Evolutionary conservation across 2,888 invertebrate species (phyloP).

Genomic region (Lumbricus terrestris): DNA sequence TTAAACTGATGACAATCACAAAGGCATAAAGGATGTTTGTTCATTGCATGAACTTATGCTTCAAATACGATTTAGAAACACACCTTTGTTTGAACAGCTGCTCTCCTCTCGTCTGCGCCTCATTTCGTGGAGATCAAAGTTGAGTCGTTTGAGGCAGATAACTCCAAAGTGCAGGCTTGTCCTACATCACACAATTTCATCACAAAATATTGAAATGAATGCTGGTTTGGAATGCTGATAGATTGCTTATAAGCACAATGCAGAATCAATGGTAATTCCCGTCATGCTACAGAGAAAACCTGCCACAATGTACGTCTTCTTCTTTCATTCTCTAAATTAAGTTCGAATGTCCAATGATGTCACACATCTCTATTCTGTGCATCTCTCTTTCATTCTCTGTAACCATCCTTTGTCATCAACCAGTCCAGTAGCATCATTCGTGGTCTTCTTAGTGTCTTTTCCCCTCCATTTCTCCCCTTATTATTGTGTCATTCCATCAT

Average conservation of each 20-base stretch:
- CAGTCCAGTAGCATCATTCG: too few relatives aligned
- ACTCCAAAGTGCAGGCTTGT: constrained; percentile 97
- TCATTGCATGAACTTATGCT: neutral
- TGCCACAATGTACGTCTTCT: neutral
- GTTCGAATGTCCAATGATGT: too few relatives aligned
- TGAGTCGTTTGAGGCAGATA: constrained; percentile 91
- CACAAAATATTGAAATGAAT: neutral
- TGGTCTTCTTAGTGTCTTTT: neutral
- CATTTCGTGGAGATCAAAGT: constrained; percentile 84
- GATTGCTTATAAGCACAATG: neutral
- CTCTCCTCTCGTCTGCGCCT: constrained; percentile 83
- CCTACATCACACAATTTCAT: constrained; percentile 62
- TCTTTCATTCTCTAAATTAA: too few relatives aligned
- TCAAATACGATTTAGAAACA: neutral
- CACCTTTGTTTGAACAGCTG: constrained; percentile 71
- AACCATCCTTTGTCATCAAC: too few relatives aligned
- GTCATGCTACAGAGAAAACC: neutral
- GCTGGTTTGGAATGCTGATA: neutral
- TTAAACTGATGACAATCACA: neutral
- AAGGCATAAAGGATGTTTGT: neutral
- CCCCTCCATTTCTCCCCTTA: too few relatives aligned
- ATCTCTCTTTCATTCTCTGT: too few relatives aligned
- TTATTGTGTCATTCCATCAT: too few relatives aligned
- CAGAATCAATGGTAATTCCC: neutral
- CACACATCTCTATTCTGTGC: too few relatives aligned